Base-by-base conservation (phyloP, 2,797 vertebrate species). In the Tamandua tetradactyla region DNA sequence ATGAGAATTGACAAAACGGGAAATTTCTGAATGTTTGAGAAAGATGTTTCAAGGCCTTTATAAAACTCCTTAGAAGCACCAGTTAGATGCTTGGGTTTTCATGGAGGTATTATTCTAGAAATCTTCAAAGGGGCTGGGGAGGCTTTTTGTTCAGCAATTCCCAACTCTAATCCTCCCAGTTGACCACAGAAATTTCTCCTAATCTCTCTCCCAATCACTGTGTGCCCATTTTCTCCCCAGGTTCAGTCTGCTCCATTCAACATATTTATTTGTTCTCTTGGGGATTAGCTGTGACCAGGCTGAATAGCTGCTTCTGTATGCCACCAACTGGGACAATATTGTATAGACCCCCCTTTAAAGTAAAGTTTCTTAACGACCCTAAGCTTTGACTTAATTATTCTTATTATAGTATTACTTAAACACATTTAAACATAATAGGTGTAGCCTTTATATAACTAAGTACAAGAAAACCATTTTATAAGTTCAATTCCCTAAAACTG, bases 391-490 rank as follows among this genome's bases (percentile, higher is more conserved):
- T 96, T 95, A 96, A 94, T 96, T 95, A 94, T 95, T 92, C 62
- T 92, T 93, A 91, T 87, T 96, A 90, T 88, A 90, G 93, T 82
- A 90, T 94, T 96, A 93, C 84, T 96, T 92, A 96, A 95, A 92
- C 57, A 93, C 3, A 0, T 82, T 91, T 92, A 94, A 92, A 71
- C 87, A 92, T 95, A 95, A 90, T 89, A 92, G 68, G 64, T 89
- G 62, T 89, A 3, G 7, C 76, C 85, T 95, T 95, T 94, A 92
- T 80, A 79, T 69, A 89, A 91, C 74, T 89, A 66, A 47, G 71
- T 84, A 94, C 95, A 81, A 95, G 81, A 93, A 96, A 94, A 66
- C 20, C 52, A 76, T 94, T 96, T 97, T 94, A 88, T 32, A 94
- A 95, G 89, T 92, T 95, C 68, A 90, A 95, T 79, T 94, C 89